Evolutionary conservation across 2,113 vertebrate species (phyloP).

Genomic region (Notarius lentiginosus): DNA sequence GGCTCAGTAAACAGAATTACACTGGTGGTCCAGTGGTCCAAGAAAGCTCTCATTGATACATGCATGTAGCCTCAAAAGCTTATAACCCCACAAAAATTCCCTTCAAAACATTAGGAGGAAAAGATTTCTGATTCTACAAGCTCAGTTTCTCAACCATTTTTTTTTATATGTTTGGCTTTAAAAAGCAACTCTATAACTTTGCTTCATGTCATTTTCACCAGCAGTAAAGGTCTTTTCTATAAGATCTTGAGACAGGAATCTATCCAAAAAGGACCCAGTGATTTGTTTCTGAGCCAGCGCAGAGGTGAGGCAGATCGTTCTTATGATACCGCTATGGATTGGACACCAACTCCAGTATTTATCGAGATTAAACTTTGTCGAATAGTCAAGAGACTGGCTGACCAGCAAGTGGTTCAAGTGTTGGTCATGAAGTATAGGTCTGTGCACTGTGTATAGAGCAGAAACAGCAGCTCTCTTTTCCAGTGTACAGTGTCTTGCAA

Average conservation of each 20-base stretch:
- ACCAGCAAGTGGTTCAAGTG: background rate
- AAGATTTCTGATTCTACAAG: slow-evolving; percentile 37
- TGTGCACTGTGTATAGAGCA: background rate
- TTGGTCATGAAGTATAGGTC: background rate
- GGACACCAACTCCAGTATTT: background rate
- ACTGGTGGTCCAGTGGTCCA: slow-evolving; percentile 49
- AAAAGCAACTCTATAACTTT: slow-evolving; percentile 13
- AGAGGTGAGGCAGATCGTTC: background rate
- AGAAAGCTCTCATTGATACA: slow-evolving; percentile 28
- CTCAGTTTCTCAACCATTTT: slow-evolving; percentile 20
- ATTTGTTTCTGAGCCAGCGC: background rate
- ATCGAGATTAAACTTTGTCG: background rate
- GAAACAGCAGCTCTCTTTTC: background rate
- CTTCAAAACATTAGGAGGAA: slow-evolving; percentile 28
- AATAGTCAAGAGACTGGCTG: background rate
- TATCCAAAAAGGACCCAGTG: background rate
- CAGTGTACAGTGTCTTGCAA: background rate
- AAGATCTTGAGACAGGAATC: slow-evolving; percentile 6
- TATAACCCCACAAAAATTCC: slow-evolving; percentile 41
- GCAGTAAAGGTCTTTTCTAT: slow-evolving; percentile 23
- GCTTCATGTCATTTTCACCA: slow-evolving; percentile 39
- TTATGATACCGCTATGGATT: background rate
- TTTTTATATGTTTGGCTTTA: slow-evolving; percentile 38
- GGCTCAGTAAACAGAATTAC: slow-evolving; percentile 45
- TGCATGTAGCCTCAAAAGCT: slow-evolving; percentile 21